Base-by-base conservation (phyloP, 2,113 vertebrate species). In the Crotalus horridus region DNA sequence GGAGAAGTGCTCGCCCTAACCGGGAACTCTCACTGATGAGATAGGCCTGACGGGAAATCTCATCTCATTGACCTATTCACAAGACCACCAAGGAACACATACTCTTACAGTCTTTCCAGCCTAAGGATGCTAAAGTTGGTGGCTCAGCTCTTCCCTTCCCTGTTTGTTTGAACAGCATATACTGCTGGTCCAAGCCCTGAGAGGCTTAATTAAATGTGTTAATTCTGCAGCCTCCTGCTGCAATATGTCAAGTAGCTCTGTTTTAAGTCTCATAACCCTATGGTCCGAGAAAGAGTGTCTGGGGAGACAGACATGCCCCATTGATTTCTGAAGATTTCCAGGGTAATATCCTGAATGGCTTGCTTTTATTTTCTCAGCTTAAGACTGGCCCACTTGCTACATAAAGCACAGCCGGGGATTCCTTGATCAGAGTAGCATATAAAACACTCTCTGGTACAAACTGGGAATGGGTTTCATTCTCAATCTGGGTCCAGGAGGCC, bases 131-230 rank as follows among this genome's bases (percentile, higher is more conserved):
- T 54, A 39, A 59, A 90, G n/a, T 89, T 89, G 39, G 43, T 56
- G 11, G 88, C 88, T 87, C 81, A 21, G 48, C 91, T 90, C 5
- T 23, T 33, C 64, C 69, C 74, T 58, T 39, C 55, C 24, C 61
- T 39, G 17, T 74, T 90, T 61, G 92, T 59, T 56, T 39, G n/a
- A 54, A 54, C 6, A 6, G n/a, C 46, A 20, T 29, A 87, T 26
- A 87, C 85, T 54, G 89, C 92, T 90, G 33, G 55, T 90, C 20
- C n/a, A 59, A 64, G 88, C 92, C 92, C 92, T 51, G 92, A 87
- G 92, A 93, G 92, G 90, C 88, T 93, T 93, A 93, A 93, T 93
- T 93, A 90, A 90, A 93, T 64, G 92, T 93, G 92, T 90, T 93
- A 93, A 93, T 93, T 90, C 92, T 87, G 74, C 55, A 93, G 24